phyloP scores from a whole-genome alignment of 2,797 vertebrate genomes.

The Naso thynnoides region DNA sequence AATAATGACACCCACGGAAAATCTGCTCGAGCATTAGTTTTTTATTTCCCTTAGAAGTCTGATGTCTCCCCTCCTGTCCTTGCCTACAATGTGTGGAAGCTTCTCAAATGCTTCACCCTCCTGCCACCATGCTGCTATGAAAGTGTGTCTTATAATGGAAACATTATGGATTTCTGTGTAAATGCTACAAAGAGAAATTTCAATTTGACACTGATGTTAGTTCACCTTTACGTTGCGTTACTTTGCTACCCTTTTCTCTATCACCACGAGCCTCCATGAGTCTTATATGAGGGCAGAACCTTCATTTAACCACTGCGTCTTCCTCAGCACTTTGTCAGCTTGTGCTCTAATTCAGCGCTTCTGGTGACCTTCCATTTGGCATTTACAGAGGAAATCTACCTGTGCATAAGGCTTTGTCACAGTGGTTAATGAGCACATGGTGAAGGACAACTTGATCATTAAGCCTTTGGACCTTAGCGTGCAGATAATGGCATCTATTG shows the following conservation, averaged over 20 bases:
- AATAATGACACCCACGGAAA: conserved; percentile 65
- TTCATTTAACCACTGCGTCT: conserved; percentile 38
- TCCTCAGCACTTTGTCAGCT: conserved; percentile 39
- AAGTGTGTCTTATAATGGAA: conserved; percentile 14
- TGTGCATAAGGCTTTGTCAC: conserved; percentile 65
- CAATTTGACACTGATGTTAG: not conserved
- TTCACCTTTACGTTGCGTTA: conserved; percentile 33
- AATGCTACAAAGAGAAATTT: conserved; percentile 23
- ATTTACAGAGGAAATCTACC: conserved; percentile 65
- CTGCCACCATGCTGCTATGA: not conserved
- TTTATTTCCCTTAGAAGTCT: conserved; percentile 44
- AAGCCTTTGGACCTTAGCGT: conserved; percentile 54
- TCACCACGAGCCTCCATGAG: not conserved
- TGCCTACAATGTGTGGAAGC: conserved; percentile 44
- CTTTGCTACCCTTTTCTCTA: not conserved
- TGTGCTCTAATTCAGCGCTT: conserved; percentile 28
- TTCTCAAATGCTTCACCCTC: conserved; percentile 12
- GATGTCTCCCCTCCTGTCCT: conserved; percentile 41
- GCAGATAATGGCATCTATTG: conserved; percentile 61
- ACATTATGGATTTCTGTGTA: conserved; percentile 22
- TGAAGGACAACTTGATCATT: conserved; percentile 71
- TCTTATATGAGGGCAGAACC: conserved; percentile 12
- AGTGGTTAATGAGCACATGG: conserved; percentile 69
- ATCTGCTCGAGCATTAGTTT: conserved; percentile 50
- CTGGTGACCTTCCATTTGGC: conserved; percentile 65